phyloP scores from a whole-genome alignment of 2,113 vertebrate species.

The Tragelaphus scriptus region DNA sequence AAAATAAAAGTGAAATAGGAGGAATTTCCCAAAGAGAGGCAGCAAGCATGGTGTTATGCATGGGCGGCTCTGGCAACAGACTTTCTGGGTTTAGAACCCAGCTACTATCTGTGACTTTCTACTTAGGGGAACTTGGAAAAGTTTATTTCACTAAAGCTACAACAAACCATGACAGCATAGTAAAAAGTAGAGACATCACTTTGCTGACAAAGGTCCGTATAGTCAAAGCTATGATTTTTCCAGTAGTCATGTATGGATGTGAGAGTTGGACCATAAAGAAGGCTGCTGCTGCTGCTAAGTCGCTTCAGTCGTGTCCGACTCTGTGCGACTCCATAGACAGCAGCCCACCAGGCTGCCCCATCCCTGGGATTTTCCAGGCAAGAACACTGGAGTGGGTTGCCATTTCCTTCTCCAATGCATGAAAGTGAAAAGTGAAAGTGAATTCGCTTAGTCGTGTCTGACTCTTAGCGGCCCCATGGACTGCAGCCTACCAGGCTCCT shows the following conservation, averaged over 20 bases:
- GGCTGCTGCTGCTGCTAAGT: not conserved
- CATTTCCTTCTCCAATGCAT: too few relatives aligned
- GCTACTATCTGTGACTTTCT: not conserved
- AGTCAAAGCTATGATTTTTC: not conserved
- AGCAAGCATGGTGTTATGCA: not conserved
- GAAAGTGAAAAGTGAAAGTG: too few relatives aligned
- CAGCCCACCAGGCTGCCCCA: too few relatives aligned
- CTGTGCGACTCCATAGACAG: too few relatives aligned
- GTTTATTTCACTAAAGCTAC: not conserved
- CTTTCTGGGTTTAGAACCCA: not conserved
- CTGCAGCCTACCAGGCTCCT: too few relatives aligned
- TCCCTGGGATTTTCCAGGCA: too few relatives aligned
- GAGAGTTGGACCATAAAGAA: not conserved
- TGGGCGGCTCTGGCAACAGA: not conserved
- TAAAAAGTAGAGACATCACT: not conserved
- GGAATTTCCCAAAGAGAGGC: not conserved
- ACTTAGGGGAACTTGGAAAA: not conserved
- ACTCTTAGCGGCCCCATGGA: too few relatives aligned
- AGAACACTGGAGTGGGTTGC: too few relatives aligned
- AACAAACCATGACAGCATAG: not conserved
- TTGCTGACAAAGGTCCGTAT: rapidly evolving
- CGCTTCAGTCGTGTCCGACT: too few relatives aligned
- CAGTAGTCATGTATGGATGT: not conserved
- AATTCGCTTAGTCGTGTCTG: too few relatives aligned
- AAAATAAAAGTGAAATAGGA: not conserved